phyloP scores from a whole-genome alignment of 2,888 invertebrate genomes.

The Lepidonotus clava region DNA sequence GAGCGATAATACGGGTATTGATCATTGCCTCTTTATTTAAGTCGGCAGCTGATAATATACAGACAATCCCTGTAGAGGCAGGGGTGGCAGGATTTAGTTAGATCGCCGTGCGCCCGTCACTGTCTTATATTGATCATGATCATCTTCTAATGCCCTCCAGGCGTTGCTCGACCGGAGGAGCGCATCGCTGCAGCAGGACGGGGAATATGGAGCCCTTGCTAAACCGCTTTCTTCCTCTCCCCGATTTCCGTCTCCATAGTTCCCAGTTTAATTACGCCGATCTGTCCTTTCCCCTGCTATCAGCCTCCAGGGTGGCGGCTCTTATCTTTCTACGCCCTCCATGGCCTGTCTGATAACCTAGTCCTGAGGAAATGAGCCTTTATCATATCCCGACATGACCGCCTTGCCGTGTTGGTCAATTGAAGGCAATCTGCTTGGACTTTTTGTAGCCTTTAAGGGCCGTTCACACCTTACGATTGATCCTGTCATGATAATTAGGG shows the following conservation, averaged over 20 bases:
- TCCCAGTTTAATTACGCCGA: background rate
- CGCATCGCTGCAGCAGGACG: no score
- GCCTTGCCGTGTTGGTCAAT: background rate
- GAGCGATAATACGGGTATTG: background rate
- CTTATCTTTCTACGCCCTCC: background rate
- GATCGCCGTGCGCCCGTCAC: background rate
- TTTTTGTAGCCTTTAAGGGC: no score
- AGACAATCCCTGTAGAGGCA: background rate
- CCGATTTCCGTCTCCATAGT: no score
- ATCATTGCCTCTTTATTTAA: constrained; percentile 4
- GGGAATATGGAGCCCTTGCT: no score
- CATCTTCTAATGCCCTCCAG: background rate
- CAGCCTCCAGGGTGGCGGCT: background rate
- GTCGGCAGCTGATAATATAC: background rate
- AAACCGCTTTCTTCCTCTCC: no score
- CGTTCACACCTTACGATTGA: no score
- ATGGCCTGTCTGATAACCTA: background rate
- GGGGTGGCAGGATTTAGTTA: background rate
- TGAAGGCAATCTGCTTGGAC: background rate
- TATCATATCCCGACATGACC: background rate
- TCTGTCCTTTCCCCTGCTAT: background rate
- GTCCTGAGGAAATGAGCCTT: background rate
- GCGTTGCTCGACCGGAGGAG: background rate
- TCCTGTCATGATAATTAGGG: no score
- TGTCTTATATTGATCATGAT: constrained; percentile 12